phyloP scores from a whole-genome alignment of 2,888 invertebrate species.

The Phyllotreta striolata region DNA sequence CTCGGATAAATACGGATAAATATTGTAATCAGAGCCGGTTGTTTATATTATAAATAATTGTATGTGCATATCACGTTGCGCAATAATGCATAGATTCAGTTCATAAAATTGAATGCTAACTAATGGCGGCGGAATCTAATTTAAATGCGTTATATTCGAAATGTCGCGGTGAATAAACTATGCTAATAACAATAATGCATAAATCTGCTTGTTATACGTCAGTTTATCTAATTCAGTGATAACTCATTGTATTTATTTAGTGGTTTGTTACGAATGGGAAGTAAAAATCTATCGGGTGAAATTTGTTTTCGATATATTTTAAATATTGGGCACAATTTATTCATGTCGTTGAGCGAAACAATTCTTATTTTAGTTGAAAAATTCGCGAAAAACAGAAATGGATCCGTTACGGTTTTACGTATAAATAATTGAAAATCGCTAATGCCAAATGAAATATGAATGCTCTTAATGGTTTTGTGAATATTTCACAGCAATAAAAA shows the following conservation, averaged over 20 bases:
- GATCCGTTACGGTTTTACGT: not conserved
- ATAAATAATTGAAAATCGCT: constrained; percentile 28
- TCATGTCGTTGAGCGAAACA: too few relatives aligned
- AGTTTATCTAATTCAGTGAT: constrained; percentile 21
- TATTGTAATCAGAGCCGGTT: too few relatives aligned
- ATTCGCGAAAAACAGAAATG: too few relatives aligned
- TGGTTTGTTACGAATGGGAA: not conserved
- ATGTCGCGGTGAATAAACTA: constrained; percentile 21
- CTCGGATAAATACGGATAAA: too few relatives aligned
- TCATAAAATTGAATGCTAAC: constrained; percentile 28
- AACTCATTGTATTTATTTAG: constrained; percentile 22
- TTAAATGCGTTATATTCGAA: constrained; percentile 23
- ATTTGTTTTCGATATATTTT: not conserved
- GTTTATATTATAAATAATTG: not conserved
- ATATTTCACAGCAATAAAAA: constrained; percentile 25
- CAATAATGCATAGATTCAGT: constrained; percentile 11
- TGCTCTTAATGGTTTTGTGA: constrained; percentile 29
- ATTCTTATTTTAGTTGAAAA: too few relatives aligned
- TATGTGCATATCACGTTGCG: constrained; percentile 5
- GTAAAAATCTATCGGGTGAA: not conserved
- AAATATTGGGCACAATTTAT: not conserved
- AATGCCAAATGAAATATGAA: constrained; percentile 30
- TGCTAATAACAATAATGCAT: constrained; percentile 29
- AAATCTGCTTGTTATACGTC: constrained; percentile 23
- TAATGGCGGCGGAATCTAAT: constrained; percentile 24